Percentiles rank a stretch among this genome's conserved stretches.
phyloP scores from a whole-genome alignment of 2,113 vertebrate species.

The Perca flavescens region DNA sequence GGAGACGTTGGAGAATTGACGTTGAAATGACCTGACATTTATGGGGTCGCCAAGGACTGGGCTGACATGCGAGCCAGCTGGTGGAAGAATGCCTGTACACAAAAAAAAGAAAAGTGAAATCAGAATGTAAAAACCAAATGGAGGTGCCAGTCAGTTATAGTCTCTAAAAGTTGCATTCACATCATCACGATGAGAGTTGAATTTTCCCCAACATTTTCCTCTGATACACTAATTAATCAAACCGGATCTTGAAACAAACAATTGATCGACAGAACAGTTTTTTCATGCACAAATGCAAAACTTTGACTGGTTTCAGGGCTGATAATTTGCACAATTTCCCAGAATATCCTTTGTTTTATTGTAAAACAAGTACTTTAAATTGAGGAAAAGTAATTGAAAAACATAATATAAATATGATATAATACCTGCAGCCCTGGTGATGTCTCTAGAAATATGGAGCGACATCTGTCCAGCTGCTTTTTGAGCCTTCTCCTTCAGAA shows the following conservation, averaged over 20 bases:
- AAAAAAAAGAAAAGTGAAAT: neutral
- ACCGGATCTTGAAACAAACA: neutral
- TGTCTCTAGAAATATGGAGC: neutral
- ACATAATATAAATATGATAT: no score
- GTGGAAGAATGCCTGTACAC: conserved; percentile 26
- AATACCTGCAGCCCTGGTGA: neutral
- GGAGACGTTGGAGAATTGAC: conserved; percentile 68
- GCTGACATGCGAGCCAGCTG: conserved; percentile 51
- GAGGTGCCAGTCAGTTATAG: conserved; percentile 32
- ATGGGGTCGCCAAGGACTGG: conserved; percentile 65
- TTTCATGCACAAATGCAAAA: neutral
- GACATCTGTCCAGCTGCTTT: neutral
- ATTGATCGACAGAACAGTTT: neutral
- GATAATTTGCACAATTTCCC: no score
- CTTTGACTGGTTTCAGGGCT: neutral
- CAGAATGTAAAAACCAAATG: conserved; percentile 35
- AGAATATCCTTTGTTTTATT: no score
- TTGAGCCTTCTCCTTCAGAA: neutral
- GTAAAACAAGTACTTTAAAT: neutral
- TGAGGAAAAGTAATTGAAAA: no score
- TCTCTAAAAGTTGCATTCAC: neutral
- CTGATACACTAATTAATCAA: neutral
- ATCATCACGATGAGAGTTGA: neutral
- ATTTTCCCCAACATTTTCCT: neutral
- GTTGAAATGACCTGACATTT: conserved; percentile 77